Evolutionary conservation across 2,113 vertebrate species (phyloP), one percentile per base, ranked within the genome.

Genomic region (Calidris pygmaea): DNA sequence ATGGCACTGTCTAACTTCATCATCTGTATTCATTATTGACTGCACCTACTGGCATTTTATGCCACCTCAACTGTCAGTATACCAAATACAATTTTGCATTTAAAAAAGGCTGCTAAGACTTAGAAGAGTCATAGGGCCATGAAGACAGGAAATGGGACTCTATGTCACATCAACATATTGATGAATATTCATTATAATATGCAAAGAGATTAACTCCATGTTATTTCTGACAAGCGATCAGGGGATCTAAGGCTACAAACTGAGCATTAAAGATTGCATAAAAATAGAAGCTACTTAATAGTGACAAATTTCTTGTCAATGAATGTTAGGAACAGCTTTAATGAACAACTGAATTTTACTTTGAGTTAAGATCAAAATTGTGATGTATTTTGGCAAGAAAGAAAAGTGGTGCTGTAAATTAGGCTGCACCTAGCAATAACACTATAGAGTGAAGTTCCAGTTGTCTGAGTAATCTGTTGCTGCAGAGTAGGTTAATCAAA

Each of bases 321-420:
- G 96, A 97, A 96, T 88, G 85, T 92, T 97, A 97, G 98, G 97
- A 97, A 73, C 80, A 97, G 92, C 93, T 94, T 98, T 98, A 98
- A 98, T 96, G 97, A 98, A 97, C 91, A 96, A 97, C 11, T 92
- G 84, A 96, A 97, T 97, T 98, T 98, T 98, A 98, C 97, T 97
- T 96, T 63, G 82, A 85, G 95, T 97, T 98, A 98, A 98, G 97
- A 98, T 97, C 95, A 97, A 98, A 98, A 98, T 95, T 97, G 96
- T 97, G 97, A 98, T 97, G 88, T 98, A 97, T 98, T 98, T 98
- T 98, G 97, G 96, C 88, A 96, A 98, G 96, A 98, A 98, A 97
- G 95, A 97, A 98, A 98, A 98, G 80, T 72, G 84, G 82, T 74
- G 80, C 85, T 97, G 86, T 92, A 97, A 98, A 98, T 98, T 98